phyloP scores from a whole-genome alignment of 2,888 invertebrate genomes.

The Neoscelio sp. region DNA sequence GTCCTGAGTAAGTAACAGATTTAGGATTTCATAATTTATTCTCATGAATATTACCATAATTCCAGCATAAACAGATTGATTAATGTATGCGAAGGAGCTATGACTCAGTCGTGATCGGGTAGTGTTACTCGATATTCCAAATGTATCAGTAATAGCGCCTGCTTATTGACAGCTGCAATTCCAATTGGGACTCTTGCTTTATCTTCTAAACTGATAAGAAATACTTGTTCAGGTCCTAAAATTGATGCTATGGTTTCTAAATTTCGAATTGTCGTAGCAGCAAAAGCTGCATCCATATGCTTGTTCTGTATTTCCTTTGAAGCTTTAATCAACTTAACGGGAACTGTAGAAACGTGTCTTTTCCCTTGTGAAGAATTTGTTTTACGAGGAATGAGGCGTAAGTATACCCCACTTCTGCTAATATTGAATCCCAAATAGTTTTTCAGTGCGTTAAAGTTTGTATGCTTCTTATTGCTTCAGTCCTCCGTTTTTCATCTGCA shows the following conservation, averaged over 20 bases:
- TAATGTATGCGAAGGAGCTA: slow-evolving; percentile 75
- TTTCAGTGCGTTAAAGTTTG: slow-evolving; percentile 58
- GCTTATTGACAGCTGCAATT: slow-evolving; percentile 80
- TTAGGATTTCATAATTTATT: slow-evolving; percentile 72
- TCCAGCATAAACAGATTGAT: slow-evolving; percentile 77
- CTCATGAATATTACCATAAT: slow-evolving; percentile 69
- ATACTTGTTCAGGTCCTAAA: slow-evolving; percentile 69
- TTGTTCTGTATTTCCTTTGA: slow-evolving; percentile 63
- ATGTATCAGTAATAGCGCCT: slow-evolving; percentile 77
- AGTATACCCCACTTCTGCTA: slow-evolving; percentile 68
- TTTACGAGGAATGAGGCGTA: slow-evolving; percentile 69
- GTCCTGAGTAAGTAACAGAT: slow-evolving; percentile 79
- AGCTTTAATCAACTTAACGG: slow-evolving; percentile 68
- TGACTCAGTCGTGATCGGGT: slow-evolving; percentile 77
- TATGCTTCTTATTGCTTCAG: slow-evolving; percentile 65
- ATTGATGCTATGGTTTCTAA: slow-evolving; percentile 70
- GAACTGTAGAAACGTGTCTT: slow-evolving; percentile 72
- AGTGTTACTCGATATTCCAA: slow-evolving; percentile 71
- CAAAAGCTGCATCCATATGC: slow-evolving; percentile 74
- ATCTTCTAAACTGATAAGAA: slow-evolving; percentile 77
- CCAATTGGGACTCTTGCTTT: slow-evolving; percentile 79
- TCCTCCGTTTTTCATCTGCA: slow-evolving; percentile 52
- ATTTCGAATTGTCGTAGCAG: slow-evolving; percentile 70
- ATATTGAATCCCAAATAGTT: slow-evolving; percentile 62
- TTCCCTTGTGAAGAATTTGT: slow-evolving; percentile 70